Evolutionary conservation across 2,797 vertebrate species (phyloP).

Genomic region (Tolypeutes matacus): DNA sequence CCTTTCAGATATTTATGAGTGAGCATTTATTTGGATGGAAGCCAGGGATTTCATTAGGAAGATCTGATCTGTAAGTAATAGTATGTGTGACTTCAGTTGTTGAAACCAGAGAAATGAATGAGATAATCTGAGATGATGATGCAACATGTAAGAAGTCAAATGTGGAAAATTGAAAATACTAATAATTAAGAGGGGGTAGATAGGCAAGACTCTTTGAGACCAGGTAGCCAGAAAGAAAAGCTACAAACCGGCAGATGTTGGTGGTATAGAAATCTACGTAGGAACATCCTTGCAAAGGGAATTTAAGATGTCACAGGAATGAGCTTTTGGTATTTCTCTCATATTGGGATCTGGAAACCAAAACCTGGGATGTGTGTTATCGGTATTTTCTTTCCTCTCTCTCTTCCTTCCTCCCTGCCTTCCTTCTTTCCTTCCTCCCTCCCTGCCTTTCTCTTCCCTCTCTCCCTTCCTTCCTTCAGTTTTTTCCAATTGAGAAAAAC

Average conservation of each 20-base stretch:
- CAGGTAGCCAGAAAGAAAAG: neutral
- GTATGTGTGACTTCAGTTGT: neutral
- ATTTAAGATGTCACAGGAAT: neutral
- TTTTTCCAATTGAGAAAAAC: neutral
- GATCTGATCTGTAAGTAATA: neutral
- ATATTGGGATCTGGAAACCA: neutral
- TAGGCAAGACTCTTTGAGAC: neutral
- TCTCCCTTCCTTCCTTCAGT: accelerated
- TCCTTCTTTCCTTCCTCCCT: accelerated
- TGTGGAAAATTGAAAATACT: neutral
- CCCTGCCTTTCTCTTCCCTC: accelerated
- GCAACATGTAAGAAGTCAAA: neutral
- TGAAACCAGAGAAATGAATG: neutral
- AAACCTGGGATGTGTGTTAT: neutral
- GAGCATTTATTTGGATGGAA: neutral
- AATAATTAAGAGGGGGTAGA: neutral
- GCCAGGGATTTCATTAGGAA: neutral
- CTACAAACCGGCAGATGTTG: neutral
- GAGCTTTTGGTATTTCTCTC: neutral
- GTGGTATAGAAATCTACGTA: neutral
- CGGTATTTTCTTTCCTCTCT: neutral
- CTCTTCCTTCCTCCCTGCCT: accelerated
- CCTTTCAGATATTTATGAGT: neutral
- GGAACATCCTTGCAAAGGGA: neutral
- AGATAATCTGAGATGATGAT: neutral